These are phyloP conservation scores for Somateria mollissima DNA, from an alignment of 2,797 vertebrate species.

Conservation along the genomic window DNA sequence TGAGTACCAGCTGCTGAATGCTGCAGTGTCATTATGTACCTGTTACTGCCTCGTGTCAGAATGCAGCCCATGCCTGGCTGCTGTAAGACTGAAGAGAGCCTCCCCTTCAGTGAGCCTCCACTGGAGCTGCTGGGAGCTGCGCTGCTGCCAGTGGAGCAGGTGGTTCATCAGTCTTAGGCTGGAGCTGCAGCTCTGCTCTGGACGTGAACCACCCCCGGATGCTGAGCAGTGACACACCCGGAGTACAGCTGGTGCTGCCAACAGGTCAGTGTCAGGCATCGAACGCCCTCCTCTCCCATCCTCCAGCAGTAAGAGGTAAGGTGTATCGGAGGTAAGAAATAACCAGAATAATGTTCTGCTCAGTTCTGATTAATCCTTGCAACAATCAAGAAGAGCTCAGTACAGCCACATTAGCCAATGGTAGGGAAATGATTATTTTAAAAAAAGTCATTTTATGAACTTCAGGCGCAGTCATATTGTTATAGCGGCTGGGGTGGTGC, in stretches of 20 bases:
- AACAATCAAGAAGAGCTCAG: neutral
- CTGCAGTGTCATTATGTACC: neutral
- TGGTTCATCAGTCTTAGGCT: neutral
- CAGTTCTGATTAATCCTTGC: neutral
- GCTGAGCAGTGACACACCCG: neutral
- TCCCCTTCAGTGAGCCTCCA: no score
- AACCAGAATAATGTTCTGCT: neutral
- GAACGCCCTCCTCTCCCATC: no score
- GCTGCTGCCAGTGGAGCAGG: no score
- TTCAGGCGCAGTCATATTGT: neutral
- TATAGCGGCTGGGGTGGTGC: slow-evolving; percentile 82
- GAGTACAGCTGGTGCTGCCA: neutral
- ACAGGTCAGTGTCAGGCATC: neutral
- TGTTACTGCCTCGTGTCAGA: neutral
- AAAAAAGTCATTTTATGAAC: neutral
- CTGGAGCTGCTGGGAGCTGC: neutral
- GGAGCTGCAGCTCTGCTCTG: neutral
- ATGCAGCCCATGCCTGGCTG: neutral
- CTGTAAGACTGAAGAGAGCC: neutral
- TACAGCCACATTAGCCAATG: neutral
- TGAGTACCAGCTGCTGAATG: neutral
- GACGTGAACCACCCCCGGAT: neutral
- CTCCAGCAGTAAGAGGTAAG: neutral
- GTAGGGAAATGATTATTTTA: neutral
- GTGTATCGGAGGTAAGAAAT: neutral